Evolutionary conservation across 2,113 vertebrate genomes (phyloP).

Genomic region (Zosterops japonicus): DNA sequence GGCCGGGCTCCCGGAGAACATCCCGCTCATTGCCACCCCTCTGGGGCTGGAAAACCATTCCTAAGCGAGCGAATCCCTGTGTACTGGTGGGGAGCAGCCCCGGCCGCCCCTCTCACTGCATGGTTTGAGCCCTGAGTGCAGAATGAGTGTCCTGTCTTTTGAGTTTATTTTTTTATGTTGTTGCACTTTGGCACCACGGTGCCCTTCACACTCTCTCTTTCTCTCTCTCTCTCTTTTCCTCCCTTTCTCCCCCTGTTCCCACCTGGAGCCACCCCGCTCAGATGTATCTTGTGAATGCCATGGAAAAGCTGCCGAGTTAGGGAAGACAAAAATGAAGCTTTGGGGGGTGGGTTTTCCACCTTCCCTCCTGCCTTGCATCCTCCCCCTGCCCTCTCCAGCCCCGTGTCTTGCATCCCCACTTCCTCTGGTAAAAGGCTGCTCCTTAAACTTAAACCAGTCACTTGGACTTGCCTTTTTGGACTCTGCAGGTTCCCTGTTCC

Average conservation of each 20-base stretch:
- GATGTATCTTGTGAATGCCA: conserved; percentile 49
- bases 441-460: not conserved
- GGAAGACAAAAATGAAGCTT: conserved; percentile 25
- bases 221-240: not conserved
- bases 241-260: not conserved
- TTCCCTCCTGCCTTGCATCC: conserved; percentile 21
- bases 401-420: not conserved
- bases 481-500: not conserved
- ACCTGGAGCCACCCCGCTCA: conserved; percentile 47
- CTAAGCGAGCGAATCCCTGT: conserved; percentile 74
- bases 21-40: conserved; percentile 70
- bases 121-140: conserved; percentile 84
- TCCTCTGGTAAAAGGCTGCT: conserved; percentile 21
- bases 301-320: conserved; percentile 49
- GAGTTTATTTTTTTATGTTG: conserved; percentile 73
- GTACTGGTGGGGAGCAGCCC: conserved; percentile 67
- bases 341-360: not conserved
- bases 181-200: conserved; percentile 79
- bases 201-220: conserved; percentile 53
- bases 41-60: conserved; percentile 81
- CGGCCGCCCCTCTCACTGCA: conserved; percentile 81
- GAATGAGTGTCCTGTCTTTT: conserved; percentile 76
- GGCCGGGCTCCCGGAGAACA: conserved; percentile 67
- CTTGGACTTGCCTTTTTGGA: conserved; percentile 31
- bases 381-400: not conserved